Base-by-base conservation (phyloP, 2,888 invertebrate genomes). In the Toxonevra muliebris region DNA sequence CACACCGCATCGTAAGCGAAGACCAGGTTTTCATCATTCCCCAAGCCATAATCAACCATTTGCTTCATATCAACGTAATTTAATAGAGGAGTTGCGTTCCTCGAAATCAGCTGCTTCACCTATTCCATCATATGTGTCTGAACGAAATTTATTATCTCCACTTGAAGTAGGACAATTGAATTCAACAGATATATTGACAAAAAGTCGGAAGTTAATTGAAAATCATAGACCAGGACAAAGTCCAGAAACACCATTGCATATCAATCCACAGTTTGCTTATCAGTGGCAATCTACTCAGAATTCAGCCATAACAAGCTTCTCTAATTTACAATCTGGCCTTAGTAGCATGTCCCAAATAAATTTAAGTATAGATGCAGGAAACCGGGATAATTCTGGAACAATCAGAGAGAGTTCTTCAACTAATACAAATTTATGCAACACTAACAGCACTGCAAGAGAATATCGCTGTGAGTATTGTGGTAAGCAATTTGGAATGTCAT, bases 401-500 rank as follows among this genome's bases (percentile, higher is more conserved):
- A 63, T 70, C 53, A 58, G 61, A 54, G 60, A 62, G 53, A 48
- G 66, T 20, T 61, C 76, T 61, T 66, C 75, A 59, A 76, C 75
- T 61, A 80, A 76, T 60, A 77, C 82, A 71, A 77, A 76, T 55
- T 57, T 65, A 42, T 64, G 65, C 61, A 75, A 69, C 54, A 66
- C 71, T 11, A 80, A 81, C 82, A 88, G 87, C 71, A 91, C 92
- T 61, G 92, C 93, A 55, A 89, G 94, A 67, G 94, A 94, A 83
- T 95, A 95, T 83, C 91, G 94, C 69, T 95, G 94, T 82, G 93
- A 93, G 82, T 94, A 94, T 84, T 94, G 94, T 84, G 94, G 94
- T 66, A 95, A 95, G 86, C 94, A 94, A 85, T 95, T 95, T 79
- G 94, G 94, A 69, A 94, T 94, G 94, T 94, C 94, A 69, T 95